A percentile compares a stretch with the other conserved stretches of the same genome.
phyloP scores from a whole-genome alignment of 2,888 invertebrate species.

The Dugesia japonica region DNA sequence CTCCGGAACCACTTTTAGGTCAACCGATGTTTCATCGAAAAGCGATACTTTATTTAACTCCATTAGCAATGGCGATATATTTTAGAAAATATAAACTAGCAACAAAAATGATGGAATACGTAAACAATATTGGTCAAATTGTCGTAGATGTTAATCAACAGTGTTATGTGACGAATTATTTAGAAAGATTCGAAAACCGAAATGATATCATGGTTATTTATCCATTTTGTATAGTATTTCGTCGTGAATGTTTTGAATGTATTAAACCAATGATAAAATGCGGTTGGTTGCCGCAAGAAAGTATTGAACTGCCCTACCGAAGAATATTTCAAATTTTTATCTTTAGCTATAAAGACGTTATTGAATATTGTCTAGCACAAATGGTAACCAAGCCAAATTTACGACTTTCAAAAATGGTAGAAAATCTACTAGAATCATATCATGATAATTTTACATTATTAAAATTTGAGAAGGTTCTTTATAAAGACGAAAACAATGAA shows the following conservation, averaged over 20 bases:
- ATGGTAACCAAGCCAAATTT: not conserved
- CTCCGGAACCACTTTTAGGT: not conserved
- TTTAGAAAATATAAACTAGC: not conserved
- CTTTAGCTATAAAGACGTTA: not conserved
- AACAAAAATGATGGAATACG: conserved; percentile 7
- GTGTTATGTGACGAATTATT: not conserved
- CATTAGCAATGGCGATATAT: not conserved
- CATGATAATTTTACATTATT: conserved; percentile 5
- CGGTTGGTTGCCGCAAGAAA: not conserved
- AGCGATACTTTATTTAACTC: not conserved
- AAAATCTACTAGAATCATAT: not conserved
- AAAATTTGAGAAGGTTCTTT: not conserved
- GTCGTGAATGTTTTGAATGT: not conserved
- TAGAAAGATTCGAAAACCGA: conserved; percentile 8
- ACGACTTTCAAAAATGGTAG: not conserved
- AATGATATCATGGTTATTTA: conserved; percentile 6
- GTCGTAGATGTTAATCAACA: not conserved
- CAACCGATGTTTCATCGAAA: conserved; percentile 1
- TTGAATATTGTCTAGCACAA: not conserved
- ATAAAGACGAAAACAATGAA: not conserved
- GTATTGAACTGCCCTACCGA: not conserved
- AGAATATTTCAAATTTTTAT: not conserved
- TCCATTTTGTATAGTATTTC: not conserved
- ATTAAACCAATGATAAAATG: not conserved
- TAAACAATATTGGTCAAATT: not conserved